Evolutionary conservation across 92 coral and sea anemone genomes (phyloP).

Genomic region (Anthopleura xanthogrammica): DNA sequence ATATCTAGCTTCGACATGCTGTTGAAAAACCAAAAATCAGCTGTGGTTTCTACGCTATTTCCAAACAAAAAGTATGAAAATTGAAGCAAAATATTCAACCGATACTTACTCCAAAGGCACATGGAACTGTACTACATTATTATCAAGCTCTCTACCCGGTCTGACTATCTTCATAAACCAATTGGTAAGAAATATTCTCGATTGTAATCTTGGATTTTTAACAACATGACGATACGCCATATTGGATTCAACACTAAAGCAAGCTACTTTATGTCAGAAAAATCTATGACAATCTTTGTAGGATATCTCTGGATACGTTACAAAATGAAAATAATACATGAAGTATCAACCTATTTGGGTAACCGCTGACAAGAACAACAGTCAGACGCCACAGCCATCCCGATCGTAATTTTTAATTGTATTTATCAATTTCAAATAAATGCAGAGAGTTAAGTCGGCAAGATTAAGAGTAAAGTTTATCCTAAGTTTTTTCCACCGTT

Average conservation of each 20-base stretch:
- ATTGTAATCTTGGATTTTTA: constrained; percentile 84
- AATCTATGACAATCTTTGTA: background rate
- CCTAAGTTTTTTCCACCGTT: no score
- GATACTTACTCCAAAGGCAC: constrained; percentile 97
- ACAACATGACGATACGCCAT: constrained; percentile 99
- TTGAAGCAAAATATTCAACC: background rate
- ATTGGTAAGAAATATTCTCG: constrained; percentile 91
- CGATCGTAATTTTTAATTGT: no score
- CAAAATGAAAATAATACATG: background rate
- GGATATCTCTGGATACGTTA: background rate
- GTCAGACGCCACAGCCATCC: no score
- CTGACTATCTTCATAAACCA: constrained; percentile 96
- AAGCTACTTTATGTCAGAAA: background rate
- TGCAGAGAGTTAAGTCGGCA: no score
- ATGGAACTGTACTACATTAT: constrained; percentile 83
- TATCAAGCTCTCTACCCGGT: constrained; percentile 90
- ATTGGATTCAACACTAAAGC: constrained; percentile 50
- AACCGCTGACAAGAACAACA: background rate
- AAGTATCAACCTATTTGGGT: background rate
- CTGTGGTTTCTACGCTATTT: background rate
- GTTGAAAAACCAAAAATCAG: background rate
- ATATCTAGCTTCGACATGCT: constrained; percentile 96
- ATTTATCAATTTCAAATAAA: no score
- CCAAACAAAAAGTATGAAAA: background rate
- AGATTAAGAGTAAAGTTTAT: no score